Evolutionary conservation across 2,113 vertebrate genomes (phyloP), one percentile per base, ranked within the genome.

Genomic region (Vulpes ferrilata): DNA sequence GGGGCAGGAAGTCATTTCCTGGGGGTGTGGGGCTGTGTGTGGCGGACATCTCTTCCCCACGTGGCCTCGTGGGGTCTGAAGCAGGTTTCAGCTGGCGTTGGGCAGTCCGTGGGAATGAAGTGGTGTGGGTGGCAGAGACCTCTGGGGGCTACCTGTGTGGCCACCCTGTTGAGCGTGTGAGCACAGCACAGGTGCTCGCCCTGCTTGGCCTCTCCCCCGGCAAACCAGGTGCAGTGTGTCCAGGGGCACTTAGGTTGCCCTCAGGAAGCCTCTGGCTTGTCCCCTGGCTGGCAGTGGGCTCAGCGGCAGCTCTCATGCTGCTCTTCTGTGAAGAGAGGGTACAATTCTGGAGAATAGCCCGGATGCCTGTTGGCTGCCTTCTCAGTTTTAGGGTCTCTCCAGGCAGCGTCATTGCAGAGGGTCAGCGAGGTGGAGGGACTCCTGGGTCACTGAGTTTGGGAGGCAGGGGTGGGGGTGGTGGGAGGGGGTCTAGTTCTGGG

Each of bases 351-450:
- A 3, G 62, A 25, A 32, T 17, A 4, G 11, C 30, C 87, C 11
- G 62, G 0, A 30, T 1, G 43, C 43, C 8, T 0, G 30, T 20
- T 30, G 4, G 25, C 67, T 32, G 16, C 35, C 4, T 25, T 12
- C 4, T 25, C 8, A 2, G 19, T 43, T 12, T 17, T 7, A 5
- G 38, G 11, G 38, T 16, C 5, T 51, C 15, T 23, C 30, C 9
- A 1, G 59, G 38, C 11, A 4, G 15, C 9, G 0, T n/a, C 16
- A 3, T 8, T 1, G 57, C 5, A 64, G 74, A 0, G 30, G 51
- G 38, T 4, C 7, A 6, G 48, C 1, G 2, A 30, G 88, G 60
- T 38, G 48, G n/a, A 16, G 62, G 78, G 51, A 23, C 51, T 13
- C 12, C 12, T 59, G 7, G 20, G 59, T 27, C 51, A 4, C 30